Percentiles rank a stretch among this genome's conserved stretches.
Conservation (phyloP, 2,888 invertebrate genomes). For the Pachliopta kotzebuea region DNA sequence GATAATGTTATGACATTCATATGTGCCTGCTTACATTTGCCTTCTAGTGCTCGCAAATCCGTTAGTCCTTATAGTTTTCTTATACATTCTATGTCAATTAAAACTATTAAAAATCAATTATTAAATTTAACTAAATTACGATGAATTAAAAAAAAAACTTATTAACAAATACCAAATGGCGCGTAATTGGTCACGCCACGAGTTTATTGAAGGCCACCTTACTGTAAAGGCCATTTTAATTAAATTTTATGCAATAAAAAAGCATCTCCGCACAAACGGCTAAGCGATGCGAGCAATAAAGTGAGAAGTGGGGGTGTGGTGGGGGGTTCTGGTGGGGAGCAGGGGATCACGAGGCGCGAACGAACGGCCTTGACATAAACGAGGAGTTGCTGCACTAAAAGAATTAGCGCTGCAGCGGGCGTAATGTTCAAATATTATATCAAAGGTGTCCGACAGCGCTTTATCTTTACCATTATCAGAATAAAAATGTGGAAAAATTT, state of each 20-base stretch:
- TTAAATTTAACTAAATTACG: background rate
- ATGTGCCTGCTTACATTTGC: too few species aligned
- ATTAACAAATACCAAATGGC: slow-evolving; percentile 7
- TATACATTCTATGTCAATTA: background rate
- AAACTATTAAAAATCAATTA: background rate
- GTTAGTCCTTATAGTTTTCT: too few species aligned
- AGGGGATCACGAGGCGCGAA: slow-evolving; percentile 32
- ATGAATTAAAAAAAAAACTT: slow-evolving; percentile 5
- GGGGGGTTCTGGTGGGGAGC: too few species aligned
- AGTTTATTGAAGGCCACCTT: slow-evolving; percentile 11
- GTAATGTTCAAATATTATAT: background rate
- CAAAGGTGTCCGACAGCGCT: background rate
- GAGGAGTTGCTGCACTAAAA: slow-evolving; percentile 25
- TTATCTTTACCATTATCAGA: background rate
- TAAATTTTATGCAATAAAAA: slow-evolving; percentile 28
- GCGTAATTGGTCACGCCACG: slow-evolving; percentile 11
- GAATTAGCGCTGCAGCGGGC: slow-evolving; percentile 17
- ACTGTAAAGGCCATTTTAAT: slow-evolving; percentile 25
- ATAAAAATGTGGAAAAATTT: background rate
- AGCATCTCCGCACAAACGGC: slow-evolving; percentile 17
- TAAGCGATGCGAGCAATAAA: slow-evolving; percentile 19
- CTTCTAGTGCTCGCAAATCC: too few species aligned
- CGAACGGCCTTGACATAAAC: slow-evolving; percentile 47
- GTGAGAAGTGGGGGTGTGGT: slow-evolving; percentile 1
- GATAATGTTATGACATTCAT: too few species aligned